Conservation (phyloP, 2,888 invertebrate genomes). For the Pantelozetes paolii region DNA sequence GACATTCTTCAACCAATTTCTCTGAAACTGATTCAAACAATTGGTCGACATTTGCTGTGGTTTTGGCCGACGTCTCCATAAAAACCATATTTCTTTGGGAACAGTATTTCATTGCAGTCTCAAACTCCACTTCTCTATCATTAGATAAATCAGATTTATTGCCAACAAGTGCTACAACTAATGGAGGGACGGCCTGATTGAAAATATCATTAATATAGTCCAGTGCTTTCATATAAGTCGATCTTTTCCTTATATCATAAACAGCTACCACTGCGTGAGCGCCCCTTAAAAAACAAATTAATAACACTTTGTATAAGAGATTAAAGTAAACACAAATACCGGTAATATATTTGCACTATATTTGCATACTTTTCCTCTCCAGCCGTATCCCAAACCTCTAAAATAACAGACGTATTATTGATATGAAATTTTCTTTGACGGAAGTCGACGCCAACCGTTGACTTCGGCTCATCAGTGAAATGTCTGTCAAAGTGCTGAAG, state of each 20-base stretch:
- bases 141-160: neutral
- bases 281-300: conserved; percentile 5
- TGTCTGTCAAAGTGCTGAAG: conserved; percentile 4
- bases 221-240: neutral
- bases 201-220: neutral
- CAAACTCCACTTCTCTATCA: neutral
- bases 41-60: conserved; percentile 7
- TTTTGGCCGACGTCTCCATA: conserved; percentile 23
- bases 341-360: conserved; percentile 10
- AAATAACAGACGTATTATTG: neutral
- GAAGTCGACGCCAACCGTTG: conserved; percentile 24
- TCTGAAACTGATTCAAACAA: conserved; percentile 1
- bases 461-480: conserved; percentile 16
- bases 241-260: conserved; percentile 9
- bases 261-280: conserved; percentile 32
- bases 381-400: conserved; percentile 22
- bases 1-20: neutral
- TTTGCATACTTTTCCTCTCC: conserved; percentile 16
- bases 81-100: neutral
- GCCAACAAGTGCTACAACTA: conserved; percentile 5
- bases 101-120: neutral
- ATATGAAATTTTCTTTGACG: conserved; percentile 18
- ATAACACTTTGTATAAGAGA: neutral
- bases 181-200: conserved; percentile 4
- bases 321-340: neutral